phyloP scores from a whole-genome alignment of 2,888 invertebrate species.

The Nephrotoma appendiculata region DNA sequence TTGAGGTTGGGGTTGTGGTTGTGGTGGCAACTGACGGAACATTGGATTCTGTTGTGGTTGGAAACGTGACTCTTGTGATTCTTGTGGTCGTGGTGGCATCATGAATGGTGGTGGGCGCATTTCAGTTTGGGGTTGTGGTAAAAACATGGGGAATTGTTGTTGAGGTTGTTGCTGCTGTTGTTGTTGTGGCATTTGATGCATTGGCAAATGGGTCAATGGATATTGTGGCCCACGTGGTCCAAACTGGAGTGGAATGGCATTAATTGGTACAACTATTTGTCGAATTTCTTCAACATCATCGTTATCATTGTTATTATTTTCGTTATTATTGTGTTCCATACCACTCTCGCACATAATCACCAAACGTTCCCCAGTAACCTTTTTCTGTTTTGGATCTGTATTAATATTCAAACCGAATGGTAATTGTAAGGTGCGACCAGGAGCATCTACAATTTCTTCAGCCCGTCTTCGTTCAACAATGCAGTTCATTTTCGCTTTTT shows the following conservation, averaged over 20 bases:
- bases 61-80: background rate
- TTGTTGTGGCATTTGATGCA: slow-evolving; percentile 17
- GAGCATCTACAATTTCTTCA: slow-evolving; percentile 69
- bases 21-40: slow-evolving; percentile 19
- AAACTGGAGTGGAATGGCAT: slow-evolving; percentile 35
- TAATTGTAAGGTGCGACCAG: slow-evolving; percentile 45
- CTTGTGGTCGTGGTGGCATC: slow-evolving; percentile 27
- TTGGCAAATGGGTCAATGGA: slow-evolving; percentile 38
- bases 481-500: slow-evolving; percentile 77
- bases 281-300: slow-evolving; percentile 30
- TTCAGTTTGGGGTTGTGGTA: background rate
- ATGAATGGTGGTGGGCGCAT: slow-evolving; percentile 1
- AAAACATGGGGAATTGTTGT: background rate
- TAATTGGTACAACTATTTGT: slow-evolving; percentile 31
- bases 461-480: slow-evolving; percentile 73
- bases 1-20: slow-evolving; percentile 15
- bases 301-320: slow-evolving; percentile 14
- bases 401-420: slow-evolving; percentile 53
- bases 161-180: background rate
- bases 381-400: slow-evolving; percentile 56
- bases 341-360: slow-evolving; percentile 81
- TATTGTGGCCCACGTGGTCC: slow-evolving; percentile 37
- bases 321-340: background rate
- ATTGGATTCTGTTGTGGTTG: background rate
- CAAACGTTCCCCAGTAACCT: slow-evolving; percentile 70